Conservation (phyloP, 2,888 invertebrate species). For the Hyles lineata region DNA sequence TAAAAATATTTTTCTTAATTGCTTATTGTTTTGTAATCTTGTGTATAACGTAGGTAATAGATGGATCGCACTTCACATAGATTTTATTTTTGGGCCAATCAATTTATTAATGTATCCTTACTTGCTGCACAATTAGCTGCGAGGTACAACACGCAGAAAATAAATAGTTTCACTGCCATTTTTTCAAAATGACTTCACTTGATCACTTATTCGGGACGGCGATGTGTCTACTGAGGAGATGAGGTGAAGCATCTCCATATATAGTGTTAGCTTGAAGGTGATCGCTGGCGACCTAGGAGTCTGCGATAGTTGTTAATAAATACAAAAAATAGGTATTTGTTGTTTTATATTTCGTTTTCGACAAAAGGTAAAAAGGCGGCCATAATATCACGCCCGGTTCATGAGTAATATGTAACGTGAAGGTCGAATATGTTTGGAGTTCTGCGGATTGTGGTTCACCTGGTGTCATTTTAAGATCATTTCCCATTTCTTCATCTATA, state of each 20-base stretch:
- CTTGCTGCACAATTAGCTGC: not conserved
- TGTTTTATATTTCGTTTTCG: not conserved
- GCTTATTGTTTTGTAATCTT: no score
- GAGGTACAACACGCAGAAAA: not conserved
- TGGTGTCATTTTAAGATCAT: no score
- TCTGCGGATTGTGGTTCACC: no score
- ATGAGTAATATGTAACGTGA: not conserved
- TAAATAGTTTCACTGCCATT: not conserved
- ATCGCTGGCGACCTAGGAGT: not conserved
- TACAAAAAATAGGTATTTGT: not conserved
- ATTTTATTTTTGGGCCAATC: no score
- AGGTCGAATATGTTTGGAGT: not conserved
- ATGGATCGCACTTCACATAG: no score
- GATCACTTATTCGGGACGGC: not conserved
- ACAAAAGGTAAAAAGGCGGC: not conserved
- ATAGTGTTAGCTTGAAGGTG: constrained; percentile 34
- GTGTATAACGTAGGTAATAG: no score
- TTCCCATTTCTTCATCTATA: no score
- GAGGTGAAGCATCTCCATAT: constrained; percentile 29
- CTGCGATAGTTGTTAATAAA: not conserved
- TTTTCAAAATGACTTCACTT: not conserved
- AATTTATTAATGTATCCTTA: not conserved
- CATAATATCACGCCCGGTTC: no score
- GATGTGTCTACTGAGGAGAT: not conserved
- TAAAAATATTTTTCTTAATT: no score